phyloP scores from a whole-genome alignment of 2,888 invertebrate genomes.

The Pyrrhia umbra region DNA sequence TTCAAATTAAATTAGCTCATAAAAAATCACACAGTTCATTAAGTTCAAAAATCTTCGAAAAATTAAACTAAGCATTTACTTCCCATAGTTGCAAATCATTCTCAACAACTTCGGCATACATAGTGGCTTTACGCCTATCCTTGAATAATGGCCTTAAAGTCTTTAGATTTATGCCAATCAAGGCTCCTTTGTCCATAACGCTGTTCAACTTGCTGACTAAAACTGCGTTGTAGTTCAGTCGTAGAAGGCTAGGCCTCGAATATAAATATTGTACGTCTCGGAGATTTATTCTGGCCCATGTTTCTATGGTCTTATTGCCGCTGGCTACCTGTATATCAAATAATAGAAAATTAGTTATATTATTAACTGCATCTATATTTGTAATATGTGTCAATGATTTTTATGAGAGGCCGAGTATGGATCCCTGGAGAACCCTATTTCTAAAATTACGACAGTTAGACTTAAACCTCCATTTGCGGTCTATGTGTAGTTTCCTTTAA shows the following conservation, averaged over 20 bases:
- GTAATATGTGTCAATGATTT: neutral
- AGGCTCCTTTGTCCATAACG: conserved; percentile 94
- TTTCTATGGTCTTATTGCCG: conserved; percentile 93
- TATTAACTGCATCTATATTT: neutral
- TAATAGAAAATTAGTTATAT: neutral
- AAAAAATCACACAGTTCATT: neutral
- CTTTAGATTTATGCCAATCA: conserved; percentile 93
- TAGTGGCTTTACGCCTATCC: conserved; percentile 92
- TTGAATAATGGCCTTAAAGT: conserved; percentile 94
- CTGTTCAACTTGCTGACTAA: conserved; percentile 92
- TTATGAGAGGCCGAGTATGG: neutral
- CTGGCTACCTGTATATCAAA: conserved; percentile 90
- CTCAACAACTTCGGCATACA: conserved; percentile 96
- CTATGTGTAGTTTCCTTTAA: neutral
- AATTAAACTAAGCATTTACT: conserved; percentile 73
- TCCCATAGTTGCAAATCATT: conserved; percentile 97
- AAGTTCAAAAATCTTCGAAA: neutral
- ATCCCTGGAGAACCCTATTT: conserved; percentile 11
- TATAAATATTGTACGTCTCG: conserved; percentile 94
- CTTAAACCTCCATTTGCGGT: neutral
- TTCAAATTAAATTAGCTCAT: neutral
- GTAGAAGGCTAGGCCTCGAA: conserved; percentile 94
- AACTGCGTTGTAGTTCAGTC: conserved; percentile 93
- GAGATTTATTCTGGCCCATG: conserved; percentile 93
- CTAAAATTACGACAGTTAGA: neutral